Base-by-base conservation (phyloP, 2,113 vertebrate genomes). In the Symphodus melops region DNA sequence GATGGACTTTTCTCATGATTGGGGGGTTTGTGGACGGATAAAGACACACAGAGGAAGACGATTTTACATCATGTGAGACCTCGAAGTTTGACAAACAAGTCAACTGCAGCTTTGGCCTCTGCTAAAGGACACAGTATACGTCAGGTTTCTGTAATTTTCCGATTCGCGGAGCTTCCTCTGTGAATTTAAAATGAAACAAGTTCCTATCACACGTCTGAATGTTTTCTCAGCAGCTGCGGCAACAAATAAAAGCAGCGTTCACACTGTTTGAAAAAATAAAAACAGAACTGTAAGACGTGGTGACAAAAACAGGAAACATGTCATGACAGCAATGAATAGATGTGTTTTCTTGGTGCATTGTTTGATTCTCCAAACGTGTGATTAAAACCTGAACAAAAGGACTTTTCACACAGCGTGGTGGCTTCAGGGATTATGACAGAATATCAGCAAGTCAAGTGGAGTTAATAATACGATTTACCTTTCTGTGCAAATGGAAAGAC, bases 391-490 rank as follows among this genome's bases (percentile, higher is more conserved):
- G 17, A 23, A 81, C 28, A 33, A 6, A 5, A 33, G 28, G 28
- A 33, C n/a, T n/a, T n/a, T n/a, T n/a, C n/a, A n/a, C n/a, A n/a
- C n/a, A n/a, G n/a, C n/a, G n/a, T n/a, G n/a, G n/a, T n/a, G n/a
- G n/a, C n/a, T n/a, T n/a, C n/a, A 6, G 54, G 54, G 46, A 20
- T 63, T 52, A 7, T 20, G 63, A 52, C 54, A 46, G n/a, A 69
- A 3, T 11, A 54, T 73, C 54, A 53, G 52, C 36, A 11, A 72
- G 60, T 74, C 62, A 63, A 17, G 73, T 69, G 12, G 13, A 77
- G 66, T 70, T 67, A 53, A 69, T 41, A 51, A 72, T 67, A 48
- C 37, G 44, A 70, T 83, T 78, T 49, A 78, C 51, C 55, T 79
- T 70, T 67, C 17, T 25, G 6, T 36, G 54, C 48, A 72, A 17